phyloP scores from a whole-genome alignment of 2,113 vertebrate genomes.

The Oreochromis spilurus region DNA sequence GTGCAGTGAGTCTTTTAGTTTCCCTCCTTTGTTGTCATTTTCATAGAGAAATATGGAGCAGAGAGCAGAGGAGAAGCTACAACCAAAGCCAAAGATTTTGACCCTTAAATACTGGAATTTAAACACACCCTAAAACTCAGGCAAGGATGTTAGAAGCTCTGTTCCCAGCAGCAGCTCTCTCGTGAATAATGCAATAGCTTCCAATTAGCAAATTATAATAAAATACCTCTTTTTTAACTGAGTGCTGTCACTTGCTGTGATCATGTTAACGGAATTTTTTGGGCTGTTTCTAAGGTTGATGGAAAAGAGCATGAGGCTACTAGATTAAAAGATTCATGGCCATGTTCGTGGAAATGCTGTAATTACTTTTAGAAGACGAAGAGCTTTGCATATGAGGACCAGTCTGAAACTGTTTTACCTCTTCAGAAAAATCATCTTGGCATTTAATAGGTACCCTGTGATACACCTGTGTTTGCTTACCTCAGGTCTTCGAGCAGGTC shows the following conservation, averaged over 20 bases:
- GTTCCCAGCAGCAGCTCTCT: background rate
- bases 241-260: background rate
- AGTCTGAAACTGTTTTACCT: background rate
- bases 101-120: background rate
- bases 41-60: background rate
- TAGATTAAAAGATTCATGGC: background rate
- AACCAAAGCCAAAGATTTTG: background rate
- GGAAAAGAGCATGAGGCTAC: background rate
- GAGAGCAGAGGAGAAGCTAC: background rate
- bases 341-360: background rate
- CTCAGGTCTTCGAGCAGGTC: slow-evolving; percentile 96
- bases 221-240: background rate
- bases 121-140: background rate
- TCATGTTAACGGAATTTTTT: background rate
- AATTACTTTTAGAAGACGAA: background rate
- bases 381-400: background rate
- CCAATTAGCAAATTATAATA: background rate
- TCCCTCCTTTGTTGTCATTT: background rate
- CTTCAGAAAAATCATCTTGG: background rate
- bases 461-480: slow-evolving; percentile 68
- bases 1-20: background rate
- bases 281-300: background rate
- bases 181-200: background rate
- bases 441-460: background rate
- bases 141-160: background rate